Evolutionary conservation across 1,140 invertebrate genomes (phyloP).

Genomic region (Pristionchus pacificus): DNA sequence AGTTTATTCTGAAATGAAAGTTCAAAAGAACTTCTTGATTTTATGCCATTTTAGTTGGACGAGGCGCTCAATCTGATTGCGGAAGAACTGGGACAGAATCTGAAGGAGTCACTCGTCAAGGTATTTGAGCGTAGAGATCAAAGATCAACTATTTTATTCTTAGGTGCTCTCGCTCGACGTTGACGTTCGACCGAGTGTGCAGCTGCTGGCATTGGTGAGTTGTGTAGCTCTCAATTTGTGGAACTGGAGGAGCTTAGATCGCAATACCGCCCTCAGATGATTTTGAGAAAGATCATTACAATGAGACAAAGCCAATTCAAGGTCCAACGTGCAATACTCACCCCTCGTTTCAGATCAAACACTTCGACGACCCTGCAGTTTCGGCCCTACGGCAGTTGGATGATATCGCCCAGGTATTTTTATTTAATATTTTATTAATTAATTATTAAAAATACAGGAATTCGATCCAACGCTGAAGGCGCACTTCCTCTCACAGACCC

Average conservation of each 20-base stretch:
- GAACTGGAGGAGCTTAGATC: too few relatives aligned
- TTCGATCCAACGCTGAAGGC: slow-evolving; percentile 53
- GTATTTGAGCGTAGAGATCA: too few relatives aligned
- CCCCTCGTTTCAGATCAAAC: slow-evolving; percentile 49
- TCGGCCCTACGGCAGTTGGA: slow-evolving; percentile 51
- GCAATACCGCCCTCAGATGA: too few relatives aligned
- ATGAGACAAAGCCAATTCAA: too few relatives aligned
- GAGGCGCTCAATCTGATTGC: slow-evolving; percentile 45
- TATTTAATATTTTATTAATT: not conserved
- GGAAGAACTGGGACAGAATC: slow-evolving; percentile 46
- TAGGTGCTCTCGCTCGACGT: slow-evolving; percentile 47
- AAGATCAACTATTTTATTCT: too few relatives aligned
- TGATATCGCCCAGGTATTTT: slow-evolving; percentile 43
- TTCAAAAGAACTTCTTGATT: too few relatives aligned
- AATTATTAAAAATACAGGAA: slow-evolving; percentile 14
- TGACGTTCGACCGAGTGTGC: slow-evolving; percentile 43
- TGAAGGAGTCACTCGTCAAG: slow-evolving; percentile 45
- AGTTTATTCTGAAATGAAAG: not conserved
- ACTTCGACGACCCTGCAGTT: slow-evolving; percentile 52
- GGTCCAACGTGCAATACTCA: too few relatives aligned
- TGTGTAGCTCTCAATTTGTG: not conserved
- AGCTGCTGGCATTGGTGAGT: slow-evolving; percentile 45
- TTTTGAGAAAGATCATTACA: too few relatives aligned
- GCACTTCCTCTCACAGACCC: slow-evolving; percentile 45
- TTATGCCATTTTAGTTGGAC: slow-evolving; percentile 47